Percentiles rank a stretch among this genome's conserved stretches.
These are phyloP conservation scores for human DNA, from an alignment of 2,113 vertebrate species.

Conservation along the genomic window DNA sequence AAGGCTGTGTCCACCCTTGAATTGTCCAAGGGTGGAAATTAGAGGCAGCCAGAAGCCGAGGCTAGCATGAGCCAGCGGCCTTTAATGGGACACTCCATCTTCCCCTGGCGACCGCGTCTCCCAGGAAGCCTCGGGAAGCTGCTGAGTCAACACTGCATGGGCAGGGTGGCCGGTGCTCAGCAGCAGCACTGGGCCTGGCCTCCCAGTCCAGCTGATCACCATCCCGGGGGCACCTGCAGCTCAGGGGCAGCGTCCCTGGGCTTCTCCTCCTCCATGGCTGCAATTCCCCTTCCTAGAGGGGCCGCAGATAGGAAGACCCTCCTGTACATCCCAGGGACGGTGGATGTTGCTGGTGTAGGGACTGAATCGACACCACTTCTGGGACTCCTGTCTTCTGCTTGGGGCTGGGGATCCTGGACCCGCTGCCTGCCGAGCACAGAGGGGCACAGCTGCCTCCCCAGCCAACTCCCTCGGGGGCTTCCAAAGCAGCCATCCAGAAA, in stretches of 20 bases:
- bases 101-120: slow-evolving; percentile 33
- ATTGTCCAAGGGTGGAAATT: neutral
- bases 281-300: neutral
- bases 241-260: neutral
- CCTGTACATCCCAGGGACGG: accelerated
- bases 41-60: neutral
- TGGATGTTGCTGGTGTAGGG: accelerated
- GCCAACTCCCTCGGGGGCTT: neutral
- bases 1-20: neutral
- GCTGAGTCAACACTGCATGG: slow-evolving; percentile 66
- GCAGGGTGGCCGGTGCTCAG: neutral
- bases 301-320: accelerated
- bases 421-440: accelerated
- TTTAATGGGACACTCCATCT: slow-evolving; percentile 25
- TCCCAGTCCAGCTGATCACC: accelerated
- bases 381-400: neutral
- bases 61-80: neutral
- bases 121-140: accelerated
- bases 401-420: accelerated
- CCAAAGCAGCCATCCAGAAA: neutral
- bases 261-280: accelerated
- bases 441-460: neutral
- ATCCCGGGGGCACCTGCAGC: neutral
- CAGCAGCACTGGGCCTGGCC: neutral
- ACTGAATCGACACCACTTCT: too few relatives aligned